Evolutionary conservation across 2,888 invertebrate genomes (phyloP), one percentile per base, ranked within the genome.

Genomic region (Andrena bicolor): DNA sequence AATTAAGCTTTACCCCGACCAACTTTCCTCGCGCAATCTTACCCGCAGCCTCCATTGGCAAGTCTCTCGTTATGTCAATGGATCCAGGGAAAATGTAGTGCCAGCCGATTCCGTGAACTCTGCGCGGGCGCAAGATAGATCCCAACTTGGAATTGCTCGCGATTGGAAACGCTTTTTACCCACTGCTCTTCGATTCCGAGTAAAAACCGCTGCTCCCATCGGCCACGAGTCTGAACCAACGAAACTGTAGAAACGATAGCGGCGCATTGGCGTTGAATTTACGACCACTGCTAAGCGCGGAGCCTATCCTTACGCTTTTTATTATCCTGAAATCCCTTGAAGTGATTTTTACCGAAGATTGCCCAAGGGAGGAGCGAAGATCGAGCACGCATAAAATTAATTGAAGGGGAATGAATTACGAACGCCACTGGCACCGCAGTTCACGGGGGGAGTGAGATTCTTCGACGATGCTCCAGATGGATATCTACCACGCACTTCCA

Each of bases 41-140:
- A 6, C 20, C 53, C 3, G 2, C 32, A 63, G 58, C 26, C 49
- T 71, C 58, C 60, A 68, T 35, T 60, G 66, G 73, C 76, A 72
- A 78, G 84, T 80, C 83, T 81, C 77, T 77, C 75, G 83, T 80
- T 87, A 85, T 76, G 74, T 71, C 84, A 70, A 69, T 77, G 65
- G 72, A 76, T 82, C 87, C 56, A n/a, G 51, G 32, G 32, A 28
- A n/a, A 65, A 65, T 72, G 53, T 64, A 35, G 16, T 13, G 6
- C 2, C 20, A 8, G 20, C 20, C 56, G 61, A 30, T 30, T 2
- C 23, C 23, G 32, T 1, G 20, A 76, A 70, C 35, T 56, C 41
- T 20, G 20, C 35, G 41, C 30, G 26, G 6, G 26, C 49, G 35
- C 49, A 75, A 78, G 70, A 71, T 66, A 51, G 66, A 68, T 41